phyloP scores from a whole-genome alignment of 2,113 vertebrate species.

The Sinosuthora webbiana region DNA sequence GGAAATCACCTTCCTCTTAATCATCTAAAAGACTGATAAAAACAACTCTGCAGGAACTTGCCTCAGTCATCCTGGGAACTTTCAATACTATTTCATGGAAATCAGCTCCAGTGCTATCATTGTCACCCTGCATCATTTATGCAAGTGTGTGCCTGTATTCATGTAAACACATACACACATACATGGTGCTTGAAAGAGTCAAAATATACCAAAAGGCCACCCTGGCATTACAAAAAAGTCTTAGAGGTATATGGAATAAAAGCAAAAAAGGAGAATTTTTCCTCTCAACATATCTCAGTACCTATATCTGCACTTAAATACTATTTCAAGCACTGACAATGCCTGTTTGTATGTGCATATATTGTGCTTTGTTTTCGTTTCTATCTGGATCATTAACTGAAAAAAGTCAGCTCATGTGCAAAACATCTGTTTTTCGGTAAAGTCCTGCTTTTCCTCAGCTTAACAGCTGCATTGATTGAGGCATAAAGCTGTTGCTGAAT shows the following conservation, averaged over 20 bases:
- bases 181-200: background rate
- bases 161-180: background rate
- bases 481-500: background rate
- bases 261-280: background rate
- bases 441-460: slow-evolving; percentile 47
- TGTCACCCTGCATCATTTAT: background rate
- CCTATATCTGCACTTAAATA: background rate
- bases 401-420: slow-evolving; percentile 43
- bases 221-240: background rate
- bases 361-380: slow-evolving; percentile 15
- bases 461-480: slow-evolving; percentile 36
- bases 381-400: slow-evolving; percentile 17
- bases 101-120: background rate
- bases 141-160: background rate
- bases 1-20: background rate
- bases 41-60: background rate
- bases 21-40: background rate
- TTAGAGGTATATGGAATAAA: background rate
- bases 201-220: background rate
- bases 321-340: background rate
- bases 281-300: background rate
- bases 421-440: slow-evolving; percentile 49
- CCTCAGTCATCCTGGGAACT: background rate
- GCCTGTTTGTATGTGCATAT: background rate
- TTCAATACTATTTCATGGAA: background rate